A percentile compares a stretch with the other conserved stretches of the same genome.
Evolutionary conservation across 2,888 invertebrate genomes (phyloP).

Genomic region (Dynastes tityus): DNA sequence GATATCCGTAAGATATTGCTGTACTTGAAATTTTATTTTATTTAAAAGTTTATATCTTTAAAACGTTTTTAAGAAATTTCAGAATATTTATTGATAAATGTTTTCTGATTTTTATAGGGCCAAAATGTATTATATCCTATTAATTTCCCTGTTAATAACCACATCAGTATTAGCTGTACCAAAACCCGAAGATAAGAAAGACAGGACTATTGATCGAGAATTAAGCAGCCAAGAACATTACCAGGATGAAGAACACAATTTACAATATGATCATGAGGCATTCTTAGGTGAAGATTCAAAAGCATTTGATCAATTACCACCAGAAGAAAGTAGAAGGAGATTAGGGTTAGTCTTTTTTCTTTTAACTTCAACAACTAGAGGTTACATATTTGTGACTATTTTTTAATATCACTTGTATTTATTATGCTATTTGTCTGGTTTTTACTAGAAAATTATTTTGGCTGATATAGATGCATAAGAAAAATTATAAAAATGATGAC

Average conservation of each 20-base stretch:
- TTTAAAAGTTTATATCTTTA: background rate
- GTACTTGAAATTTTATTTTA: background rate
- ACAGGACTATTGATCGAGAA: conserved; percentile 79
- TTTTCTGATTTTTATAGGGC: background rate
- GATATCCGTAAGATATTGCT: background rate
- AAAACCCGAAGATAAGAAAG: conserved; percentile 80
- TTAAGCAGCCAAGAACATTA: conserved; percentile 87
- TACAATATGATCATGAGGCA: conserved; percentile 97
- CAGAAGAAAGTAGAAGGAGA: conserved; percentile 94
- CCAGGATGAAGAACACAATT: conserved; percentile 85
- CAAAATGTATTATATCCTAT: conserved; percentile 20
- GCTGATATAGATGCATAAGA: background rate
- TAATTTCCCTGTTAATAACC: conserved; percentile 35
- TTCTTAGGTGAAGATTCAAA: conserved; percentile 95
- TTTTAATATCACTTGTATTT: background rate
- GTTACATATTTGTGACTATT: too few relatives aligned
- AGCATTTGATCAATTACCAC: conserved; percentile 93
- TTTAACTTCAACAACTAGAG: conserved; percentile 3
- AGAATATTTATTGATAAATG: background rate
- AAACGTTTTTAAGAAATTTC: too few relatives aligned
- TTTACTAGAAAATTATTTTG: background rate
- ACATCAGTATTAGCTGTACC: conserved; percentile 74
- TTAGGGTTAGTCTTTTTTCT: conserved; percentile 76
- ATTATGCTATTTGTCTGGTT: background rate
- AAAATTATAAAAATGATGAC: conserved; percentile 21